Percentiles rank a stretch among this genome's conserved stretches.
These are phyloP conservation scores for Notospermus geniculatus DNA, from an alignment of 1,140 invertebrate species.

Conservation along the genomic window DNA sequence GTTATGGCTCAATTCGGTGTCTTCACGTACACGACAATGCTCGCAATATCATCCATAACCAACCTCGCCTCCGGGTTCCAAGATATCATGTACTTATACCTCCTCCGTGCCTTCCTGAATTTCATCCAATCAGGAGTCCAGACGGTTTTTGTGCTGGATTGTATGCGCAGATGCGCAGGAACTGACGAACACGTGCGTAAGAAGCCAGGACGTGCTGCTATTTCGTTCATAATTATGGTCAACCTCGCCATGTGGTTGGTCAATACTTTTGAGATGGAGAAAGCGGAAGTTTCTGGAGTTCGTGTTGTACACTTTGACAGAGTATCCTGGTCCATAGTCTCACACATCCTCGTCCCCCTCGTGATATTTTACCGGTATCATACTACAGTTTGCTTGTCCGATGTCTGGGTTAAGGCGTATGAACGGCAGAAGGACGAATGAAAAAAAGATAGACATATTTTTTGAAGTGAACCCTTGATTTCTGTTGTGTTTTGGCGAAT, in stretches of 20 bases:
- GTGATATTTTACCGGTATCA: constrained; percentile 96
- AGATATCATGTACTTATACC: constrained; percentile 75
- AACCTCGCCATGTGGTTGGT: constrained; percentile 79
- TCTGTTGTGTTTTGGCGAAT: no score
- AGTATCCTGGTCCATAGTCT: constrained; percentile 98
- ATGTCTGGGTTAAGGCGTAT: constrained; percentile 96
- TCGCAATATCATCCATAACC: constrained; percentile 43
- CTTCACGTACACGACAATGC: constrained; percentile 91
- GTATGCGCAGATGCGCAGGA: constrained; percentile 62
- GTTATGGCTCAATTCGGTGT: constrained; percentile 90
- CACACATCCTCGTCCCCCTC: constrained; percentile 90
- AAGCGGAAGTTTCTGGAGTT: constrained; percentile 46
- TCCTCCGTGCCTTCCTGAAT: constrained; percentile 69
- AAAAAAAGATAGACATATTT: no score
- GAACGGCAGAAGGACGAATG: constrained; percentile 35
- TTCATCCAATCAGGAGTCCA: constrained; percentile 75
- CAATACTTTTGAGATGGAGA: constrained; percentile 88
- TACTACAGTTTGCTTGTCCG: constrained; percentile 92
- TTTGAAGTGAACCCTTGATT: no score
- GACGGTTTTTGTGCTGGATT: constrained; percentile 92
- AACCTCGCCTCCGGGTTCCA: constrained; percentile 59
- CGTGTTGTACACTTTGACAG: constrained; percentile 81
- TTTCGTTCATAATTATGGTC: constrained; percentile 76
- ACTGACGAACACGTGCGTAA: constrained; percentile 41
- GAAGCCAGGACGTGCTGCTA: constrained; percentile 74